These are phyloP conservation scores for Thymelicus lineola DNA, from an alignment of 2,888 invertebrate species.

Conservation along the genomic window DNA sequence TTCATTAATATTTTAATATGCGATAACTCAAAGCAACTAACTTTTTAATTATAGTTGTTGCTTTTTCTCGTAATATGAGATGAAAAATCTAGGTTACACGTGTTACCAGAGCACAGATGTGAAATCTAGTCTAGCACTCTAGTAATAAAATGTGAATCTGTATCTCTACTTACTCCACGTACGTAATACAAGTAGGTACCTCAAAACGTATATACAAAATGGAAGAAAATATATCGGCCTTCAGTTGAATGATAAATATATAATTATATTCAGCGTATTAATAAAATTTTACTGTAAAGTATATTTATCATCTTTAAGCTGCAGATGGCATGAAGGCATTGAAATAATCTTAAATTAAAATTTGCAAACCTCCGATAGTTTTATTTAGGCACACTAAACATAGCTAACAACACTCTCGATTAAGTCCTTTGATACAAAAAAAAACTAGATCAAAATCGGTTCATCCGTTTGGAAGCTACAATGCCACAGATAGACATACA, in stretches of 20 bases:
- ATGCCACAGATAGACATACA: no score
- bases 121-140: constrained; percentile 25
- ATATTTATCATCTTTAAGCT: no score
- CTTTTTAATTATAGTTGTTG: constrained; percentile 33
- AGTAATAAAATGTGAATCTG: constrained; percentile 31
- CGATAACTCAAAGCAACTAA: constrained; percentile 15
- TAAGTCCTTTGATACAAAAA: no score
- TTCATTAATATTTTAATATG: constrained; percentile 9
- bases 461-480: no score
- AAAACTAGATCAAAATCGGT: no score
- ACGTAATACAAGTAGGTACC: constrained; percentile 10
- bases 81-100: constrained; percentile 37
- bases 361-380: no score
- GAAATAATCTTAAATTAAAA: no score
- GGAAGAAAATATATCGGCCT: not conserved
- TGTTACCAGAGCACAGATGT: constrained; percentile 29
- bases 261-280: not conserved
- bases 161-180: constrained; percentile 15
- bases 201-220: not conserved
- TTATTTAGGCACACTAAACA: no score
- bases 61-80: constrained; percentile 25
- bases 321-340: no score
- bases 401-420: no score
- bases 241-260: not conserved
- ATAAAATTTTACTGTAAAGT: not conserved